These are phyloP conservation scores for Tiaroga cobitis DNA, from an alignment of 2,797 vertebrate species.

Conservation along the genomic window DNA sequence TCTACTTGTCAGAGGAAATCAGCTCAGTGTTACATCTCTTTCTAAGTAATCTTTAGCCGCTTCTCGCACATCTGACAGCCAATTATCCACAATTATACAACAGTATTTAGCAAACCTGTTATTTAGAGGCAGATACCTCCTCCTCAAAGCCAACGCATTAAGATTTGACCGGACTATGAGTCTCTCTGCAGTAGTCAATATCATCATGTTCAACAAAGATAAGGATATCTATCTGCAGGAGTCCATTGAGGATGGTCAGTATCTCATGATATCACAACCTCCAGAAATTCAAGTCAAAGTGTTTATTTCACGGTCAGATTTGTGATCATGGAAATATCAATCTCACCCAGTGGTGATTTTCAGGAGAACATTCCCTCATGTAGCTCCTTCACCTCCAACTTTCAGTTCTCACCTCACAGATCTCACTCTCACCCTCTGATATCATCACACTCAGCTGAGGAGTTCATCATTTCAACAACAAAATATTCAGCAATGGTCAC, in stretches of 20 bases:
- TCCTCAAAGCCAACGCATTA: not conserved
- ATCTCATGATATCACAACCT: constrained; percentile 12
- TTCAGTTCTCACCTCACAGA: not conserved
- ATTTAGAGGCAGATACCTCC: not conserved
- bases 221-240: not conserved
- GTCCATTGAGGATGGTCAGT: constrained; percentile 9
- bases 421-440: not conserved
- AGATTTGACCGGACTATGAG: not conserved
- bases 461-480: constrained; percentile 24
- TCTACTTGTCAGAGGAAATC: constrained; percentile 31
- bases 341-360: constrained; percentile 3
- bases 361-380: not conserved
- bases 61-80: constrained; percentile 6
- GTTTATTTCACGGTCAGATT: constrained; percentile 28
- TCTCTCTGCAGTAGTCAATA: not conserved
- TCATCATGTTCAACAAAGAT: constrained; percentile 9
- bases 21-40: constrained; percentile 33
- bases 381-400: constrained; percentile 2
- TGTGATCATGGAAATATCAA: constrained; percentile 13
- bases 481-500: constrained; percentile 12
- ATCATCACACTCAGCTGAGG: not conserved
- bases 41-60: constrained; percentile 18
- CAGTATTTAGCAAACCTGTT: constrained; percentile 13
- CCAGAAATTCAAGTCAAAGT: constrained; percentile 4
- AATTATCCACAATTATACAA: constrained; percentile 32